A percentile compares a stretch with the other conserved stretches of the same genome.
Conservation (phyloP, 2,888 invertebrate species). For the Volucella bombylans region DNA sequence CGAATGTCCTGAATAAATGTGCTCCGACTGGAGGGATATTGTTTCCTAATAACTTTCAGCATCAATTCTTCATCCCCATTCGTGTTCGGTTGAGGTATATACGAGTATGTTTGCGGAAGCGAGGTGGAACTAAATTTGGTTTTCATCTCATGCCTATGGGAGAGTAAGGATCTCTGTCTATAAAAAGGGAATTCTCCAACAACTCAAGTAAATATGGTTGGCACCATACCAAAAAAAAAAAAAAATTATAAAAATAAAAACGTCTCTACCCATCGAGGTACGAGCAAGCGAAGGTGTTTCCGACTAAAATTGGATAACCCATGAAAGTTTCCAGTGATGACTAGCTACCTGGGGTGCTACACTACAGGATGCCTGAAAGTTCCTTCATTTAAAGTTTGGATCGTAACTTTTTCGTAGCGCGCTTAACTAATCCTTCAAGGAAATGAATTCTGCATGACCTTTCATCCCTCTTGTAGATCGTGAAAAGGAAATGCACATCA, state of each 20-base stretch:
- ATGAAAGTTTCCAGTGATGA: constrained; percentile 51
- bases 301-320: constrained; percentile 59
- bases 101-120: not conserved
- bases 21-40: constrained; percentile 50
- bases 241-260: not conserved
- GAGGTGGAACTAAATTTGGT: constrained; percentile 6
- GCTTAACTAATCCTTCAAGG: constrained; percentile 61
- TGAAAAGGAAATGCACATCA: too few relatives aligned
- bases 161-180: constrained; percentile 11
- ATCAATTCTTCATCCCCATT: constrained; percentile 56
- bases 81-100: not conserved
- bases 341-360: not conserved
- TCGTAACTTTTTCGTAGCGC: constrained; percentile 23
- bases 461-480: too few relatives aligned
- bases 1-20: constrained; percentile 57
- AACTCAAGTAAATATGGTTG: constrained; percentile 33
- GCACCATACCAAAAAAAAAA: not conserved
- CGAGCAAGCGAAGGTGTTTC: constrained; percentile 50
- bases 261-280: not conserved
- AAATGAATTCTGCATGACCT: constrained; percentile 58
- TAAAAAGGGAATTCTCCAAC: constrained; percentile 1
- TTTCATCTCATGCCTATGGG: constrained; percentile 22
- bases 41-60: constrained; percentile 66
- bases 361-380: constrained; percentile 59
- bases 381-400: constrained; percentile 70